phyloP scores from a whole-genome alignment of 2,113 vertebrate species.

The Mionectes macconnelli region DNA sequence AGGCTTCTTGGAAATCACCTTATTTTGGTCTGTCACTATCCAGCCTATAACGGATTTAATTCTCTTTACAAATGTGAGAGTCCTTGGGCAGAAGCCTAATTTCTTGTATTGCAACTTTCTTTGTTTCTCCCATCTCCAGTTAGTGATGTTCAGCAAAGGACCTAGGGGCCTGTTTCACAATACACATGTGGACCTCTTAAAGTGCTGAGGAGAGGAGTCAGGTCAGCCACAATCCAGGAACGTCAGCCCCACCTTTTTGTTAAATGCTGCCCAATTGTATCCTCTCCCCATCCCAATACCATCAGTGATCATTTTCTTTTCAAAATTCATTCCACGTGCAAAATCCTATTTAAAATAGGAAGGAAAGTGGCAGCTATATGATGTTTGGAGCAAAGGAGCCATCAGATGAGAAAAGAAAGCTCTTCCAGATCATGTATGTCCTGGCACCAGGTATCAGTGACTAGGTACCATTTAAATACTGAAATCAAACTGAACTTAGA shows the following conservation, averaged over 20 bases:
- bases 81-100: background rate
- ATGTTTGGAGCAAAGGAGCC: background rate
- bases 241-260: background rate
- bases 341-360: background rate
- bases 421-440: background rate
- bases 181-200: background rate
- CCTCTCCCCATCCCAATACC: background rate
- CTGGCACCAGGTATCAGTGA: background rate
- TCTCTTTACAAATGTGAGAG: background rate
- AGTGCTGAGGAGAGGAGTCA: background rate
- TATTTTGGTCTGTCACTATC: background rate
- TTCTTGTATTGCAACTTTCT: background rate
- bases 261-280: rapidly evolving
- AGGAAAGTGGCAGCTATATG: background rate
- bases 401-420: background rate
- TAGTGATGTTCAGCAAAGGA: background rate
- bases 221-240: background rate
- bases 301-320: background rate
- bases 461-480: background rate
- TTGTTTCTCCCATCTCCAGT: background rate
- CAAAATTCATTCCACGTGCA: background rate
- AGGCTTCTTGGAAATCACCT: background rate
- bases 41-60: background rate
- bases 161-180: background rate
- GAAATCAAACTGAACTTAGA: background rate